phyloP scores from a whole-genome alignment of 2,888 invertebrate genomes.

The Phyllotreta cruciferae region DNA sequence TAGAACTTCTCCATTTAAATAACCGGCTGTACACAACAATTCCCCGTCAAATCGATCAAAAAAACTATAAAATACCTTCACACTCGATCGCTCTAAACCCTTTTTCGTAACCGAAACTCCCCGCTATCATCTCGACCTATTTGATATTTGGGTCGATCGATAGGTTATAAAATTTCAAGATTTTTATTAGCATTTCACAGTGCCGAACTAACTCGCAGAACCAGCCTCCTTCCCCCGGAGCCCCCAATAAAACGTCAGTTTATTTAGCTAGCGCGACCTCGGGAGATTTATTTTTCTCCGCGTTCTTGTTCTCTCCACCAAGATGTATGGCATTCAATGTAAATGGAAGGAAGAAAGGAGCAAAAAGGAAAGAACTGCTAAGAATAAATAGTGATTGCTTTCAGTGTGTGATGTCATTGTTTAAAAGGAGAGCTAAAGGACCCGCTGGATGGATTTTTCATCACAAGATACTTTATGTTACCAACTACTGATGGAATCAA shows the following conservation, averaged over 20 bases:
- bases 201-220: not conserved
- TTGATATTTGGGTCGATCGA: no score
- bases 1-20: not conserved
- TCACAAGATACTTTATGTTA: slow-evolving; percentile 2
- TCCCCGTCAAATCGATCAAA: no score
- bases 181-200: slow-evolving; percentile 1
- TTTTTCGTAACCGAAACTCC: no score
- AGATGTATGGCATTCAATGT: slow-evolving; percentile 60
- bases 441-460: slow-evolving; percentile 9
- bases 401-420: slow-evolving; percentile 52
- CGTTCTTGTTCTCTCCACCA: slow-evolving; percentile 50
- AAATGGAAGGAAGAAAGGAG: slow-evolving; percentile 48
- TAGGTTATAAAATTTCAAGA: not conserved
- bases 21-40: no score
- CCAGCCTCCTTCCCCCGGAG: slow-evolving; percentile 10
- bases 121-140: no score
- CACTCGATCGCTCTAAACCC: no score
- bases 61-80: no score
- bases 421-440: slow-evolving; percentile 43
- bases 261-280: slow-evolving; percentile 52
- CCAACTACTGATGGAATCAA: no score
- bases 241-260: slow-evolving; percentile 39
- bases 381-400: slow-evolving; percentile 56
- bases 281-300: slow-evolving; percentile 55
- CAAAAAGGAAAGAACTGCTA: slow-evolving; percentile 32